Conservation (phyloP, 2,797 vertebrate genomes). For the Characodon lateralis region DNA sequence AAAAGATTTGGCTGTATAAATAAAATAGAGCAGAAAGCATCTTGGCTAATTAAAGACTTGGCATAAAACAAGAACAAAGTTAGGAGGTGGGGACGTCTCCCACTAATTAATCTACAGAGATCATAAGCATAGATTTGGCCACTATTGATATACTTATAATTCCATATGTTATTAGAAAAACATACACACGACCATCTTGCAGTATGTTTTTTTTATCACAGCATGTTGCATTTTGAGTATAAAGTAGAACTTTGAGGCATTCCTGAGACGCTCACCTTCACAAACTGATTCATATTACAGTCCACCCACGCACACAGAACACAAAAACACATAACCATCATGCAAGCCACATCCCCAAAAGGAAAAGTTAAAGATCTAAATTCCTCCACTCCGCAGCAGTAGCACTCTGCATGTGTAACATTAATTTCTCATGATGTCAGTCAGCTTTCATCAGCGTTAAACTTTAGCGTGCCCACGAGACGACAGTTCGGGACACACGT, state of each 20-base stretch:
- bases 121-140: constrained; percentile 38
- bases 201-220: neutral
- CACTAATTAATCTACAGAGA: constrained; percentile 68
- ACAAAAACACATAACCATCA: constrained; percentile 17
- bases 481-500: constrained; percentile 45
- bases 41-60: constrained; percentile 64
- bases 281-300: neutral
- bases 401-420: constrained; percentile 70
- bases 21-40: constrained; percentile 45
- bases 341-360: constrained; percentile 25
- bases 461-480: constrained; percentile 65
- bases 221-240: neutral
- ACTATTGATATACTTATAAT: constrained; percentile 33
- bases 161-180: constrained; percentile 27
- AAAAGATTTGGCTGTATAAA: constrained; percentile 50
- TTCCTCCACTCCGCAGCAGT: constrained; percentile 41
- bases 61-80: constrained; percentile 58
- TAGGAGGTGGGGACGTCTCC: constrained; percentile 52
- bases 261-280: constrained; percentile 7
- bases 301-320: constrained; percentile 2
- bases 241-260: neutral
- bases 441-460: constrained; percentile 77
- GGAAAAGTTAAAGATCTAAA: constrained; percentile 53
- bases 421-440: constrained; percentile 82
- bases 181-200: constrained; percentile 5